Conservation (phyloP, 2,113 vertebrate species). For the Protobothrops mucrosquamatus region DNA sequence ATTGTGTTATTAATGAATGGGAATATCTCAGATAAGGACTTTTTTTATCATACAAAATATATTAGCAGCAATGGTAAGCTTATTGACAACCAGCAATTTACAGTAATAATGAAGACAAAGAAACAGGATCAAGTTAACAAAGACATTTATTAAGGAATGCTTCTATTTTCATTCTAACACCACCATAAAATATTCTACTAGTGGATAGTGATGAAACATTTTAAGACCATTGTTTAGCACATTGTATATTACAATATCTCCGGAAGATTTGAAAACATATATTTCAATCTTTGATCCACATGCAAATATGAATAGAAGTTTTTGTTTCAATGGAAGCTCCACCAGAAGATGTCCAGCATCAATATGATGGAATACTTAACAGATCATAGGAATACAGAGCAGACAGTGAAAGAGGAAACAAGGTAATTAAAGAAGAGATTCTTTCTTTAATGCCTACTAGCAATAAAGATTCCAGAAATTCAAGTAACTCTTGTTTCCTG, state of each 20-base stretch:
- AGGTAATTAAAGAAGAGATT: neutral
- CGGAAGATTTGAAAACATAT: neutral
- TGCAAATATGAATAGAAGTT: too few relatives aligned
- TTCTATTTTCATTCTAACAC: neutral
- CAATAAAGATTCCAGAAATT: neutral
- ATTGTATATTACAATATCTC: neutral
- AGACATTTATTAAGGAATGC: neutral
- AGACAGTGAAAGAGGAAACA: neutral
- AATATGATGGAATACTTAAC: neutral
- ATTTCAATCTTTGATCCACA: neutral
- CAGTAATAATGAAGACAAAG: neutral
- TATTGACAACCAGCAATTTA: constrained; percentile 7
- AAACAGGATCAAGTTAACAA: neutral
- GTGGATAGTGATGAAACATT: neutral
- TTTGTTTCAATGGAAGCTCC: neutral
- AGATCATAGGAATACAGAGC: neutral
- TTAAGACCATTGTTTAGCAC: neutral
- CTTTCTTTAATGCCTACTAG: neutral
- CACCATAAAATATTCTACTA: neutral
- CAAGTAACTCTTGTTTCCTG: neutral
- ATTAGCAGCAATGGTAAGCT: neutral
- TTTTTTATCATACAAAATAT: neutral
- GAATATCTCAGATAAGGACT: neutral
- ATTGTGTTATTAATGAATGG: neutral
- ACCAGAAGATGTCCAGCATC: neutral